Conservation (phyloP, 2,888 invertebrate species). For the Heliconius erato region DNA sequence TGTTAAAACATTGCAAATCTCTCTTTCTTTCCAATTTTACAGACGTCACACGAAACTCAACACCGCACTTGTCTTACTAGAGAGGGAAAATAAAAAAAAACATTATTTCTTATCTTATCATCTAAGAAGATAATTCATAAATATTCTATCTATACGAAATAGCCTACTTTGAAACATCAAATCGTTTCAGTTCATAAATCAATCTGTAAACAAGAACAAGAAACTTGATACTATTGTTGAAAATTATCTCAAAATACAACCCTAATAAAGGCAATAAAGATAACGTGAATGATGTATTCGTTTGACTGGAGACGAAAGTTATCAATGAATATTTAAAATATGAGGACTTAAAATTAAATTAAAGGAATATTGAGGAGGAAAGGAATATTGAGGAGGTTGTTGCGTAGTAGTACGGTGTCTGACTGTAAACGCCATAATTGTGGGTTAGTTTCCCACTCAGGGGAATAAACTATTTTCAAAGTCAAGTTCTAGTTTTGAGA, state of each 20-base stretch:
- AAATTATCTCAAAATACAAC: constrained; percentile 24
- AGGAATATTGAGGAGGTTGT: too few species aligned
- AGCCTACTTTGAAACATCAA: constrained; percentile 12
- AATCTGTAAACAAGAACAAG: constrained; percentile 16
- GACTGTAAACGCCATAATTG: not conserved
- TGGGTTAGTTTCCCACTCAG: not conserved
- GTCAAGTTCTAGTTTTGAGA: not conserved
- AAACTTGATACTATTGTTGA: constrained; percentile 26
- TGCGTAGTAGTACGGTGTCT: not conserved
- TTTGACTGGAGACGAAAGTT: constrained; percentile 18
- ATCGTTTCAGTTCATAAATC: constrained; percentile 18
- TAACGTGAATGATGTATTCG: constrained; percentile 24
- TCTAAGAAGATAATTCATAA: not conserved
- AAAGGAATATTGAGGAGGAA: too few species aligned
- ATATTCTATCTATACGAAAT: not conserved
- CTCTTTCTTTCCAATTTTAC: too few species aligned
- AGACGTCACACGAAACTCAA: not conserved
- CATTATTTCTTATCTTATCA: not conserved
- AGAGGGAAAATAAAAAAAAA: not conserved
- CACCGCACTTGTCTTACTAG: not conserved
- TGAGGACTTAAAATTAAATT: too few species aligned
- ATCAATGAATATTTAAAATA: constrained; percentile 19
- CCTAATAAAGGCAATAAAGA: constrained; percentile 22
- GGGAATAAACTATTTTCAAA: not conserved
- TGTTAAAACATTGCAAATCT: too few species aligned